These are phyloP conservation scores for Yponomeuta cagnagella DNA, from an alignment of 2,888 invertebrate genomes.

Conservation along the genomic window DNA sequence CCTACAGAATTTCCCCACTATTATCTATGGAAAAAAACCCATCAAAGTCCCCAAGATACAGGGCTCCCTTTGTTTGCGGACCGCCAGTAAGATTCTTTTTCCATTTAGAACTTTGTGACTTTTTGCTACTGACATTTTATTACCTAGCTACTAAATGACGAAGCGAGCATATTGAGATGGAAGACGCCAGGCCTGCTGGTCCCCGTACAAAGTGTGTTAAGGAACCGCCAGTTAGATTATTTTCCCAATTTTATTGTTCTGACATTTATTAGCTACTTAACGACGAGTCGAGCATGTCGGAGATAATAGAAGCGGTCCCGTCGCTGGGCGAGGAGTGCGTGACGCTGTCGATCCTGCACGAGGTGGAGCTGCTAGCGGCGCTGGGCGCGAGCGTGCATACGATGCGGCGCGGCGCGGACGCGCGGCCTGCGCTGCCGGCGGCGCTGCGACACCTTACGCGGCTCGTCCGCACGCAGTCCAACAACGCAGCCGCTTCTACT, in stretches of 20 bases:
- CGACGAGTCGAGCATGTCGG: conserved; percentile 74
- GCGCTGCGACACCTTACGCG: conserved; percentile 80
- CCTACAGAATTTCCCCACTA: too few species aligned
- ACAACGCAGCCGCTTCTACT: conserved; percentile 30
- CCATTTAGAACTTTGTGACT: background rate
- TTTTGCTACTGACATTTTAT: background rate
- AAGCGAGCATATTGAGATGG: conserved; percentile 62
- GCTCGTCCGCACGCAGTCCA: conserved; percentile 65
- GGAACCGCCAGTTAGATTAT: background rate
- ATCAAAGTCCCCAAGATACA: too few species aligned
- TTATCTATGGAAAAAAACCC: too few species aligned
- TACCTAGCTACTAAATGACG: conserved; percentile 56
- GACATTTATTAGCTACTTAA: conserved; percentile 45
- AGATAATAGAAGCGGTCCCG: conserved; percentile 82
- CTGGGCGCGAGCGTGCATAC: conserved; percentile 80
- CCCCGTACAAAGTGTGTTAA: too few species aligned
- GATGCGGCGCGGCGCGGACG: conserved; percentile 79
- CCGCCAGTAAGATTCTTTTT: background rate
- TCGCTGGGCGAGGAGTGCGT: conserved; percentile 82
- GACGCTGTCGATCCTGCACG: conserved; percentile 84
- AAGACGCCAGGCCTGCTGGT: too few species aligned
- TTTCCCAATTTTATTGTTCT: background rate
- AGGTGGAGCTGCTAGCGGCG: conserved; percentile 84
- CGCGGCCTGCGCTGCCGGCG: conserved; percentile 82
- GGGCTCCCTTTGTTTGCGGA: too few species aligned